Evolutionary conservation across 2,797 vertebrate genomes (phyloP).

Genomic region (Distichodus sexfasciatus): DNA sequence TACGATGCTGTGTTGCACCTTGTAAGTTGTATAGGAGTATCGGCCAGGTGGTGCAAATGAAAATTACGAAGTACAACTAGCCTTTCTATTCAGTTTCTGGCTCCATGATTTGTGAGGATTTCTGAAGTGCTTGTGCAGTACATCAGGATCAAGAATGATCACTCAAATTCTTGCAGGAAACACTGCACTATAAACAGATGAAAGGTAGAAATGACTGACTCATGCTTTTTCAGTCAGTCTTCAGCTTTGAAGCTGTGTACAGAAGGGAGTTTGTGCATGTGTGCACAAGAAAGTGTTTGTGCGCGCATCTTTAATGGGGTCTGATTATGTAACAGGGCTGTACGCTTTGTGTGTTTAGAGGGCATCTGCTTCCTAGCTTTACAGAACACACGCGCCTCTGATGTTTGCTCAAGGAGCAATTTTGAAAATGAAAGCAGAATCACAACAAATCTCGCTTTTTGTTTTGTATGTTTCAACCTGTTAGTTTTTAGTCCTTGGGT

Average conservation of each 20-base stretch:
- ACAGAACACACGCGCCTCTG: background rate
- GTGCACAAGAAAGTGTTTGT: too few species aligned
- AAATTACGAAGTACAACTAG: too few species aligned
- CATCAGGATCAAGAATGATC: too few species aligned
- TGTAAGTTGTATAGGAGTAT: too few species aligned
- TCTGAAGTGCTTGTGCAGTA: too few species aligned
- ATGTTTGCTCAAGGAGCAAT: background rate
- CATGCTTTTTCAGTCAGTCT: background rate
- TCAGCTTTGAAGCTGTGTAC: slow-evolving; percentile 17
- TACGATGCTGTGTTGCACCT: too few species aligned
- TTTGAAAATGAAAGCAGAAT: background rate
- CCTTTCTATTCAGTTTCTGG: too few species aligned
- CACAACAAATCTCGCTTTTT: background rate
- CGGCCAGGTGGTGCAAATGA: too few species aligned
- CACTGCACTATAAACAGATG: background rate
- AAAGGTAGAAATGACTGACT: slow-evolving; percentile 4
- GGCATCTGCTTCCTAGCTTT: background rate
- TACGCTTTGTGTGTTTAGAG: background rate
- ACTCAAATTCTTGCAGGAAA: background rate
- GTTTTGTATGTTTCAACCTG: background rate
- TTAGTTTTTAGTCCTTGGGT: too few species aligned
- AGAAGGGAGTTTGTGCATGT: too few species aligned
- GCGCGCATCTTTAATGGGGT: background rate
- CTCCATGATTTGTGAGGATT: too few species aligned
- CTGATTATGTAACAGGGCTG: background rate